Conservation (phyloP, 2,888 invertebrate genomes). For the Lepetodrilus schrolli region DNA sequence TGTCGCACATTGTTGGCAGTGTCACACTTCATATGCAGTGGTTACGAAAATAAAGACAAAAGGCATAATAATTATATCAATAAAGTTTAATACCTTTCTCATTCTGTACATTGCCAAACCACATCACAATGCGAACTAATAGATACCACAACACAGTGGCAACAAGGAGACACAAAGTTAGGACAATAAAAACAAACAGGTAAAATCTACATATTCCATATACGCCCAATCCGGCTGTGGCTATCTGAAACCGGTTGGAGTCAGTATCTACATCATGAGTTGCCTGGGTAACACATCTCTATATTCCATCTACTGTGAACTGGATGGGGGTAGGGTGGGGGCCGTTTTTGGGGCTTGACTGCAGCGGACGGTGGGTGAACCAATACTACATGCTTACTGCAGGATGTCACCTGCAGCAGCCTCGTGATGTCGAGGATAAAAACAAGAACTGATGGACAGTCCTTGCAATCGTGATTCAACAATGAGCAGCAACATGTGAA, state of each 20-base stretch:
- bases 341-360: neutral
- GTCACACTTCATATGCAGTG: neutral
- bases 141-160: constrained; percentile 24
- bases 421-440: too few species aligned
- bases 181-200: constrained; percentile 25
- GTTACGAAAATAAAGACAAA: neutral
- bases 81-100: constrained; percentile 35
- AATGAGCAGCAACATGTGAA: too few species aligned
- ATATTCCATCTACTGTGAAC: neutral
- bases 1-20: neutral
- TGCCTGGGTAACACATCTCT: neutral
- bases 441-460: too few species aligned
- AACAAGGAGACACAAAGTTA: constrained; percentile 28
- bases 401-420: too few species aligned
- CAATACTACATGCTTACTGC: too few species aligned
- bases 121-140: constrained; percentile 36
- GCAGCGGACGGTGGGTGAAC: neutral
- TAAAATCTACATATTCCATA: constrained; percentile 24
- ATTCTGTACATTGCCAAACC: constrained; percentile 36
- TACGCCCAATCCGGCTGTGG: neutral
- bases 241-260: neutral
- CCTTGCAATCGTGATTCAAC: too few species aligned
- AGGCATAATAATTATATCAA: constrained; percentile 32
- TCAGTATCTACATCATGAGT: neutral
- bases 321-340: too few species aligned